Evolutionary conservation across 2,113 vertebrate species (phyloP).

Genomic region (Chinchilla lanigera): DNA sequence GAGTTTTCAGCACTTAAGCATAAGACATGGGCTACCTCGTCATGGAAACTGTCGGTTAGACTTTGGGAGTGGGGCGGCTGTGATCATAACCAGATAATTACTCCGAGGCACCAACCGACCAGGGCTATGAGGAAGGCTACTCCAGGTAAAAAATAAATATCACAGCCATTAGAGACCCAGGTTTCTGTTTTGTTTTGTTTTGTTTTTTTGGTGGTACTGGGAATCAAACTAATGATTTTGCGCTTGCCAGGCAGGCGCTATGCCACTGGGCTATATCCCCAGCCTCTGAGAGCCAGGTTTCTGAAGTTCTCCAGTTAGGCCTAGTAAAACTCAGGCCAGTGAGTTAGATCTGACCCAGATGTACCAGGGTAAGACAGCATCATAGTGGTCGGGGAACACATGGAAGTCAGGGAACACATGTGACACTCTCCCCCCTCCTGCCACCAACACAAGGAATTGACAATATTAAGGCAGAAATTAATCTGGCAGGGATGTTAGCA

Average conservation of each 20-base stretch:
- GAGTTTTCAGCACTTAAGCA: neutral
- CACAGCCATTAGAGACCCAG: neutral
- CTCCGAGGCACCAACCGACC: neutral
- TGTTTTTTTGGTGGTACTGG: too few relatives aligned
- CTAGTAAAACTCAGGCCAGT: neutral
- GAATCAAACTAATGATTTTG: too few relatives aligned
- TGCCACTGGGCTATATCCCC: too few relatives aligned
- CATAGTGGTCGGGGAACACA: neutral
- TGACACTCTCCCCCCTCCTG: too few relatives aligned
- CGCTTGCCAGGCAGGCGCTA: too few relatives aligned
- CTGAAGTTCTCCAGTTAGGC: neutral
- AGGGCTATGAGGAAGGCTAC: neutral
- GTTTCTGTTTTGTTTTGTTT: neutral
- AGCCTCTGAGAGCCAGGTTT: neutral
- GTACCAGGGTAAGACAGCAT: neutral
- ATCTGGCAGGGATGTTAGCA: too few relatives aligned
- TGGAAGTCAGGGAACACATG: neutral
- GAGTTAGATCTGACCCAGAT: neutral
- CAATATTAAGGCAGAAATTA: too few relatives aligned
- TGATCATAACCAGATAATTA: neutral
- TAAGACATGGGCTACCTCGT: neutral
- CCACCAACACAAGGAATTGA: too few relatives aligned
- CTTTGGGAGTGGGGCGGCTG: neutral
- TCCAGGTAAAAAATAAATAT: neutral
- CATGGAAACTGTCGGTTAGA: neutral